phyloP scores from a whole-genome alignment of 2,797 vertebrate genomes.

The Borostomias antarcticus region DNA sequence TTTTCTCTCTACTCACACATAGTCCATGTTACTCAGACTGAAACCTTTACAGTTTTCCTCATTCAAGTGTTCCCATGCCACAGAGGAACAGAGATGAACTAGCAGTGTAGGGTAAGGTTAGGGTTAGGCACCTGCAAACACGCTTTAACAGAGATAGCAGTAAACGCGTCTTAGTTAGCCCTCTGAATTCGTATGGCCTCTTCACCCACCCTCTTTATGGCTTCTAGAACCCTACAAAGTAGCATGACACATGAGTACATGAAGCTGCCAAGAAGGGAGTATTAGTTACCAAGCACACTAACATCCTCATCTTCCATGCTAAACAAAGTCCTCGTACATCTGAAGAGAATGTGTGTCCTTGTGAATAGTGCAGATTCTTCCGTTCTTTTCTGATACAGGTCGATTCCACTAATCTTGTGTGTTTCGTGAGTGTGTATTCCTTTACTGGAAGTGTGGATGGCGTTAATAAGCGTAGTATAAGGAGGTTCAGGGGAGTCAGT shows the following conservation, averaged over 20 bases:
- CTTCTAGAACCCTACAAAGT: not conserved
- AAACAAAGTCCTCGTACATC: not conserved
- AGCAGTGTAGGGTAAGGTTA: too few species aligned
- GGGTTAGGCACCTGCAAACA: slow-evolving; percentile 30
- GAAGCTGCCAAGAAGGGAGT: slow-evolving; percentile 1
- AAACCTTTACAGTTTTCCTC: not conserved
- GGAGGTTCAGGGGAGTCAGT: too few species aligned
- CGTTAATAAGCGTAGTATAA: not conserved
- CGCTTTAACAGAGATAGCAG: not conserved
- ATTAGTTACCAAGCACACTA: not conserved
- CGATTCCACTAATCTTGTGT: too few species aligned
- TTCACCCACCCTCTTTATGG: too few species aligned
- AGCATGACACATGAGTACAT: not conserved
- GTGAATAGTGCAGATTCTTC: not conserved
- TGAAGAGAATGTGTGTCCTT: not conserved
- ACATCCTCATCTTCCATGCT: not conserved
- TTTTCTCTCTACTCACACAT: not conserved
- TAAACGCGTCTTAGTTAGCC: not conserved
- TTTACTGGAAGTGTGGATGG: not conserved
- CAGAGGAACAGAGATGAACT: not conserved
- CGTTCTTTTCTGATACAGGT: not conserved
- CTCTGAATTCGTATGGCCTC: slow-evolving; percentile 7
- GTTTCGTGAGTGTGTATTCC: not conserved
- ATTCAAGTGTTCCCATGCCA: slow-evolving; percentile 21
- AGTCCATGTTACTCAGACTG: not conserved